Conservation (phyloP, 2,888 invertebrate species). For the Cremastinae sp. region DNA sequence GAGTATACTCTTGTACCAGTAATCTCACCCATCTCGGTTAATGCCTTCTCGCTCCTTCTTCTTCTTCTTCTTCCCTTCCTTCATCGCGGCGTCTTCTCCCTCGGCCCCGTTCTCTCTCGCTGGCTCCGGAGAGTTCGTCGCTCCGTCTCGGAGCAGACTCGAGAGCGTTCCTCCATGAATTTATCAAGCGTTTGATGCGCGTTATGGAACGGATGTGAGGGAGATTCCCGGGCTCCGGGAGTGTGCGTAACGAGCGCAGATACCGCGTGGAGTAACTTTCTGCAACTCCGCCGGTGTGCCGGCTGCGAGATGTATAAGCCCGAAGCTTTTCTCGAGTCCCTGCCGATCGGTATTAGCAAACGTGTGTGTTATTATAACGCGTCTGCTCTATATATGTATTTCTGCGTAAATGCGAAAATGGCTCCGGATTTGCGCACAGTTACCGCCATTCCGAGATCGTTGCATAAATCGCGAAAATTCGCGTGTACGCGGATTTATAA, state of each 20-base stretch:
- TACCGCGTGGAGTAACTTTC: conserved; percentile 21
- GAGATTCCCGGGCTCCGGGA: conserved; percentile 4
- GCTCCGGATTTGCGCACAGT: conserved; percentile 2
- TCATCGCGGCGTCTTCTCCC: no score
- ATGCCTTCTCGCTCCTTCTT: not conserved
- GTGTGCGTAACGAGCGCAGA: not conserved
- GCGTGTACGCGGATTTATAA: conserved; percentile 52
- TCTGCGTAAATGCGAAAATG: conserved; percentile 37
- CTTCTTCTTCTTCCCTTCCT: not conserved
- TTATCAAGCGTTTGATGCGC: conserved; percentile 8
- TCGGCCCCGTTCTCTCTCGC: not conserved
- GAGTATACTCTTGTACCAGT: not conserved
- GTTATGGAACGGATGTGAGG: not conserved
- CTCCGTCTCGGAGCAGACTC: not conserved
- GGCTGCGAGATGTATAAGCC: conserved; percentile 1
- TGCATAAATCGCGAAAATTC: conserved; percentile 45
- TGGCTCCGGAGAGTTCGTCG: not conserved
- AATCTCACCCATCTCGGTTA: not conserved
- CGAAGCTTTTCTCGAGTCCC: not conserved
- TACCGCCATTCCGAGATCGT: conserved; percentile 12
- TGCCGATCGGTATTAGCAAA: not conserved
- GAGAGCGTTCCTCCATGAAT: conserved; percentile 26
- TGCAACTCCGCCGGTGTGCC: conserved; percentile 29
- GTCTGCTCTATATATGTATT: not conserved
- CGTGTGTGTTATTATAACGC: no score